Conservation (phyloP, 2,888 invertebrate species). For the Incurvaria masculella region DNA sequence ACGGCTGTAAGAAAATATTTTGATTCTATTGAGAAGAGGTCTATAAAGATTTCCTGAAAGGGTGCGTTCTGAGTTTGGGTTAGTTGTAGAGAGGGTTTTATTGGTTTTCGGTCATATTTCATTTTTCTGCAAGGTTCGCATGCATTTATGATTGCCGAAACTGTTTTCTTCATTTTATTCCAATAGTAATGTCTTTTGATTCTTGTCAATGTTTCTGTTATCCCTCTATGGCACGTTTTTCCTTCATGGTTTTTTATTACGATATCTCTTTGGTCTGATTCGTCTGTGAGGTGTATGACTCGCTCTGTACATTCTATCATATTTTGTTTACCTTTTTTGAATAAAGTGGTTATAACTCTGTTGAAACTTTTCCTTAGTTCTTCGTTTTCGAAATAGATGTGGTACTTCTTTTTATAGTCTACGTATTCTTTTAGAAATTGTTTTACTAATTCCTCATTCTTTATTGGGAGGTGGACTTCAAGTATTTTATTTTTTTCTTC, state of each 20-base stretch:
- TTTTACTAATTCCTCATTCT: background rate
- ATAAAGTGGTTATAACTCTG: too few species aligned
- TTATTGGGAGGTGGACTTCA: constrained; percentile 5
- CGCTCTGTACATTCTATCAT: background rate
- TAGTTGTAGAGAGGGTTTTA: background rate
- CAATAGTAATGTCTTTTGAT: background rate
- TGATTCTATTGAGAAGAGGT: background rate
- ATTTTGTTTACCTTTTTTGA: background rate
- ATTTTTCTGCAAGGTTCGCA: constrained; percentile 8
- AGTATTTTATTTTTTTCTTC: background rate
- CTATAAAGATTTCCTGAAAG: background rate
- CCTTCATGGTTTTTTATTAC: background rate
- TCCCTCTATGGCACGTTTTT: background rate
- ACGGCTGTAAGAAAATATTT: background rate
- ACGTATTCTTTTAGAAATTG: background rate
- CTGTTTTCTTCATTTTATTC: background rate
- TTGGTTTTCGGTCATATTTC: background rate
- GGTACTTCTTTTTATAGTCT: background rate
- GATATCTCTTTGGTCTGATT: background rate
- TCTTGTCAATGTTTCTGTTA: background rate
- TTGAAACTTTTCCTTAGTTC: background rate
- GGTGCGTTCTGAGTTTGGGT: background rate
- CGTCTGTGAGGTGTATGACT: background rate
- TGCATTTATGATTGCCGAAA: background rate
- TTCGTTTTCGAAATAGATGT: background rate